Base-by-base conservation (phyloP, 2,888 invertebrate species). In the Sarcophaga carnaria region DNA sequence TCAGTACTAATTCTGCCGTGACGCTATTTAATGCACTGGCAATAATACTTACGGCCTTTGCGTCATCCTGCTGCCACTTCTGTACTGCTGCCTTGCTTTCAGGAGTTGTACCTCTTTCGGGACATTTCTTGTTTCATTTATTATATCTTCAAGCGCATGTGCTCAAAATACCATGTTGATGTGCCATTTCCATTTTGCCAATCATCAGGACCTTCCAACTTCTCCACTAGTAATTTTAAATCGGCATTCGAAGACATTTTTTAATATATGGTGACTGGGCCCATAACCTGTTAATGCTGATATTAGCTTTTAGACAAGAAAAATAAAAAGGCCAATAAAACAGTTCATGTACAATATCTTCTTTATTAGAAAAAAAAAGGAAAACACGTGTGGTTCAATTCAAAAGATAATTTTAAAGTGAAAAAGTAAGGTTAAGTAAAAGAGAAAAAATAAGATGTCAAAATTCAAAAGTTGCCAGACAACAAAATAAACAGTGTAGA, bases 111-210 rank as follows among this genome's bases (percentile, higher is more conserved):
- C 37, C 66, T 66, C n/a, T n/a, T 37, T 12, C 37, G 5, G 66
- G 66, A 17, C 66, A 66, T n/a, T n/a, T 66, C 37, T 66, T 14
- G 1, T 37, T 17, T n/a, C 37, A 10, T 45, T 66, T 27, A 66
- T 17, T 37, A 66, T n/a, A 66, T 66, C 66, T 66, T 66, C 66
- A 66, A 66, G 66, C 37, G 66, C 66, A 37, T 66, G 66, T 66
- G 66, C 66, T 37, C 66, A 45, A 66, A 66, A 66, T n/a, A 66
- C n/a, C 66, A 66, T 37, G n/a, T 66, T 66, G 14, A 66, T 45
- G 66, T 66, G 66, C 66, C 17, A 66, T 66, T 66, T 66, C 37
- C 66, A 49, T 49, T 49, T 49, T 49, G 49, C 49, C 49, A 49
- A 49, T 49, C 49, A 49, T 49, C 49, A 49, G 49, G 12, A 49